phyloP scores from a whole-genome alignment of 2,113 vertebrate genomes.

The Eudyptes chrysolophus region DNA sequence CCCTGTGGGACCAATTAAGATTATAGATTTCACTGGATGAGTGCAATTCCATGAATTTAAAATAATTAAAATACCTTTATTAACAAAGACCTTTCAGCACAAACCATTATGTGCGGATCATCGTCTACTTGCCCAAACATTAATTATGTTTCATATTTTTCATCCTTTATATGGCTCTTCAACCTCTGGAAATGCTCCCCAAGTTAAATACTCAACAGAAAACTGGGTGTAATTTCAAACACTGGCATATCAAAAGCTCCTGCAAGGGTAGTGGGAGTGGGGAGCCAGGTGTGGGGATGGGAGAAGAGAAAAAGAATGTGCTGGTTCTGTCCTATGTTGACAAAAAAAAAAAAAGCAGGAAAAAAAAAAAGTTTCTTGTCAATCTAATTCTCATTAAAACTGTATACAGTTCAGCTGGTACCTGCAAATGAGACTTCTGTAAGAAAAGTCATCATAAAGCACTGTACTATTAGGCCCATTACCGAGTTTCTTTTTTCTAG shows the following conservation, averaged over 20 bases:
- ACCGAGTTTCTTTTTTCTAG: neutral
- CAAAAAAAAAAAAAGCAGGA: neutral
- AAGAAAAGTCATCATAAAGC: neutral
- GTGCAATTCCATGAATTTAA: neutral
- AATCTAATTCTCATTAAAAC: neutral
- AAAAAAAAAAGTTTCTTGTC: neutral
- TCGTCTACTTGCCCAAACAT: neutral
- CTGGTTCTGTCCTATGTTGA: neutral
- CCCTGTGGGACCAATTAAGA: neutral
- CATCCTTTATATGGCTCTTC: neutral
- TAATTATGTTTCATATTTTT: neutral
- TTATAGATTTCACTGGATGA: neutral
- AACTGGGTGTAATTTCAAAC: neutral
- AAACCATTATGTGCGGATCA: neutral
- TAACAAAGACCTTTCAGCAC: neutral
- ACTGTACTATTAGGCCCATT: neutral
- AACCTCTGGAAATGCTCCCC: neutral
- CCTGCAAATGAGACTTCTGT: neutral
- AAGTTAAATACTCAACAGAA: neutral
- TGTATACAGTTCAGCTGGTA: neutral
- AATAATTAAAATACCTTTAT: neutral
- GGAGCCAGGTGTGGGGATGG: neutral
- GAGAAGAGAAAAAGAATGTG: neutral
- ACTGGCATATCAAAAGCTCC: neutral
- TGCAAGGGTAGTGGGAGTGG: neutral